These are phyloP conservation scores for Athene cunicularia DNA, from an alignment of 2,113 vertebrate genomes.

Conservation along the genomic window DNA sequence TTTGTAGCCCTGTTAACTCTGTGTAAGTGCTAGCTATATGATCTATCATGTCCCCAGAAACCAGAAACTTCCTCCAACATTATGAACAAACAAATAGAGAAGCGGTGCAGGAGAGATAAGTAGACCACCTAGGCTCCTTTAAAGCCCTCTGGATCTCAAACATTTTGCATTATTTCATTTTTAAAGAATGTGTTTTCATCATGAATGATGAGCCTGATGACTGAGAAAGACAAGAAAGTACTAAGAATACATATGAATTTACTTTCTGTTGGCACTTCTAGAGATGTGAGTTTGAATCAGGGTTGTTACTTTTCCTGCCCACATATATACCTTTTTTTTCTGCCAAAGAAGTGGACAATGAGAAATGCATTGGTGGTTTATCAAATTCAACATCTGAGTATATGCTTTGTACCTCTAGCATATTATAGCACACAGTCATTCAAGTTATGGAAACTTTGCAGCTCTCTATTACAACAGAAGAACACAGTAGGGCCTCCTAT, in stretches of 20 bases:
- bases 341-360: not conserved
- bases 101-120: not conserved
- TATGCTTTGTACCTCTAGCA: not conserved
- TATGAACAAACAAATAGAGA: not conserved
- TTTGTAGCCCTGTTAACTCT: not conserved
- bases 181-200: constrained; percentile 17
- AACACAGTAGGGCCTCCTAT: not conserved
- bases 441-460: not conserved
- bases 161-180: not conserved
- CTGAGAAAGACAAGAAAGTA: not conserved
- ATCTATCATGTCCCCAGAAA: not conserved
- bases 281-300: not conserved
- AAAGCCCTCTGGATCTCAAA: not conserved
- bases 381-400: not conserved
- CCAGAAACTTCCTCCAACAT: not conserved
- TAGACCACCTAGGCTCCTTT: not conserved
- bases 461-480: not conserved
- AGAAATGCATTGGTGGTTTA: not conserved
- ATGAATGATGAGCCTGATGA: constrained; percentile 9
- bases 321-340: not conserved
- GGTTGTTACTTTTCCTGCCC: not conserved
- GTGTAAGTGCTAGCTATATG: not conserved
- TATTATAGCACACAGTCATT: not conserved
- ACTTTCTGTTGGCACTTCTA: not conserved
- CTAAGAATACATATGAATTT: not conserved